Evolutionary conservation across 2,797 vertebrate species (phyloP), one percentile per base, ranked within the genome.

Genomic region (Menidia menidia): DNA sequence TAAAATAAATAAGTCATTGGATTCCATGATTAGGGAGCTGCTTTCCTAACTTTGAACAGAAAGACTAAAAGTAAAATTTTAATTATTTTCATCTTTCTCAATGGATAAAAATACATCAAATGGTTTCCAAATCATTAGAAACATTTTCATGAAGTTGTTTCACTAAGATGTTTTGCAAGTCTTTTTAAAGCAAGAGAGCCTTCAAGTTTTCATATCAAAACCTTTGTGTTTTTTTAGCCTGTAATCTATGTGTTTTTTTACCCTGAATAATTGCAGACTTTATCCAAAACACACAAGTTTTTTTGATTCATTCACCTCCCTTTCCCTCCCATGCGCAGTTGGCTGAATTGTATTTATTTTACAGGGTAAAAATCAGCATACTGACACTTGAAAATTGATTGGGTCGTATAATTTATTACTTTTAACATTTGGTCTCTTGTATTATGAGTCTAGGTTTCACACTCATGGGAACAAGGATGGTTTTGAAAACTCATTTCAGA

Each of bases 401-500:
- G 53, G 63, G 42, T 55, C 52, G 2, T 39, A 3, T 39, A 19
- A 54, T 41, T 62, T 32, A 55, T 72, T 50, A 50, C 19, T 35
- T 19, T 48, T 2, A 1, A 47, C 32, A 19, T 67, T 66, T 33
- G 18, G 41, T 60, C 47, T 43, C 39, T 43, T 66, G 55, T 56
- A 61, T 64, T 73, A 66, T 30, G 47, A 47, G 33, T 75, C 64
- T 62, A 53, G 43, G 43, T 71, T 70, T 31, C 60, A 13, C 7
- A 71, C 70, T 59, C 54, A 15, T 32, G 57, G 64, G 66, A 66
- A 41, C 7, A 15, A 30, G 25, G 13, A 31, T 50, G 52, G 48
- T 75, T 72, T 64, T 64, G 25, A 13, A 48, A 68, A 44, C n/a
- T 64, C 39, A 4, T 61, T 39, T 4, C 59, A 60, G 30, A 47